Conservation (phyloP, 2,888 invertebrate genomes). For the Sminthurides aquaticus region DNA sequence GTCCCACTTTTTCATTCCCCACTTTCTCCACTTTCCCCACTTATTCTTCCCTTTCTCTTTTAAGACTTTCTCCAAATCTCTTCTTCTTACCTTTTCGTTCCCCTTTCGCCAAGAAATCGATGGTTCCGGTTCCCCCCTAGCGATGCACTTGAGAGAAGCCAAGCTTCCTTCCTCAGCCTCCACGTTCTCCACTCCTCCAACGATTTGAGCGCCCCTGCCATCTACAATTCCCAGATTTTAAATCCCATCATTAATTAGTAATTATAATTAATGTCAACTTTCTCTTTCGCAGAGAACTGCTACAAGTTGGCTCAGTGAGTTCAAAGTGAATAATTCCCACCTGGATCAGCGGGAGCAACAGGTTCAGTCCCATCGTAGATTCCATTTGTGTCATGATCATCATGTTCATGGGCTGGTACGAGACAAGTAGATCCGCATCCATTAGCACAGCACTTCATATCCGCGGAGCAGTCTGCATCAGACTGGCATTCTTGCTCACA, state of each 20-base stretch:
- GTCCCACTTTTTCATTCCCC: no score
- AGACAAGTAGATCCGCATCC: conserved; percentile 70
- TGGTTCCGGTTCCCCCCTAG: conserved; percentile 69
- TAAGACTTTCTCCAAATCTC: no score
- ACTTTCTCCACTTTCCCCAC: no score
- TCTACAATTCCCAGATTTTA: not conserved
- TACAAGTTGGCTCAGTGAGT: not conserved
- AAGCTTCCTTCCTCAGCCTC: conserved; percentile 63
- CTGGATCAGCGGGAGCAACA: conserved; percentile 16
- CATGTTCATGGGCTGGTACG: conserved; percentile 47
- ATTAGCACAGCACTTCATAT: conserved; percentile 71
- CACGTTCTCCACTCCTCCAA: conserved; percentile 54
- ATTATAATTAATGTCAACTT: not conserved
- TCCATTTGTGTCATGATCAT: not conserved
- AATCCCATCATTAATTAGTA: not conserved
- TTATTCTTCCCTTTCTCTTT: no score
- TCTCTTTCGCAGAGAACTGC: not conserved
- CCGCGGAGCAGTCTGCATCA: conserved; percentile 72
- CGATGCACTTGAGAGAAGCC: conserved; percentile 65
- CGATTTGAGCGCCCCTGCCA: conserved; percentile 45
- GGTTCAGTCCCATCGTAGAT: conserved; percentile 5
- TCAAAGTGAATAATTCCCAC: not conserved
- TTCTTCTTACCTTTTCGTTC: conserved; percentile 56
- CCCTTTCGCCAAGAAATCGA: conserved; percentile 69
- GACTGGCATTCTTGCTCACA: conserved; percentile 67